A percentile compares a stretch with the other conserved stretches of the same genome.
phyloP scores from a whole-genome alignment of 1,140 invertebrate genomes.

The Holotrichia oblita region DNA sequence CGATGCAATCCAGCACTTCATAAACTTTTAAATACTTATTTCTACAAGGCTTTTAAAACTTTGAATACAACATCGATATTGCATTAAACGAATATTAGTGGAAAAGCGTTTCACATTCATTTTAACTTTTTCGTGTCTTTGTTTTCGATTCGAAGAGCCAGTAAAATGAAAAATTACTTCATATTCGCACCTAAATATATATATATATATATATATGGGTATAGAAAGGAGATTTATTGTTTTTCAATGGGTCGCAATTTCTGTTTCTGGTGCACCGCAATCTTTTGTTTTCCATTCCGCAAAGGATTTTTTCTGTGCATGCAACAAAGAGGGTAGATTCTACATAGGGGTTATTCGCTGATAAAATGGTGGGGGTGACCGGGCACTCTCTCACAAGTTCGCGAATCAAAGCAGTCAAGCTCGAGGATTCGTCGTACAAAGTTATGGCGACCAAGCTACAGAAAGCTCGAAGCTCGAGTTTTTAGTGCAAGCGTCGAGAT shows the following conservation, averaged over 20 bases:
- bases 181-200: not conserved
- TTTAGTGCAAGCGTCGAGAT: not conserved
- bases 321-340: conserved; percentile 30
- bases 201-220: not conserved
- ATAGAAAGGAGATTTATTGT: not conserved
- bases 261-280: conserved; percentile 33
- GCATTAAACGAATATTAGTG: conserved; percentile 29
- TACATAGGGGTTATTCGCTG: not conserved
- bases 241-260: conserved; percentile 23
- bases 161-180: conserved; percentile 4
- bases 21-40: conserved; percentile 4
- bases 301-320: conserved; percentile 25
- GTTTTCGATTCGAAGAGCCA: not conserved
- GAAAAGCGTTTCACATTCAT: conserved; percentile 8
- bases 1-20: conserved; percentile 5
- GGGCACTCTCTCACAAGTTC: conserved; percentile 21
- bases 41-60: conserved; percentile 7
- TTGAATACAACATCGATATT: conserved; percentile 33
- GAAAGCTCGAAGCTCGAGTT: conserved; percentile 25
- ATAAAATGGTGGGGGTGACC: conserved; percentile 19
- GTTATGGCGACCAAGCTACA: conserved; percentile 2
- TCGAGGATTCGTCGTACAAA: conserved; percentile 13
- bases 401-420: conserved; percentile 35
- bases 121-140: conserved; percentile 17
- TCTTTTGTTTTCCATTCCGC: conserved; percentile 19